Conservation (phyloP, 2,797 vertebrate species). For the Poeciliopsis infans region DNA sequence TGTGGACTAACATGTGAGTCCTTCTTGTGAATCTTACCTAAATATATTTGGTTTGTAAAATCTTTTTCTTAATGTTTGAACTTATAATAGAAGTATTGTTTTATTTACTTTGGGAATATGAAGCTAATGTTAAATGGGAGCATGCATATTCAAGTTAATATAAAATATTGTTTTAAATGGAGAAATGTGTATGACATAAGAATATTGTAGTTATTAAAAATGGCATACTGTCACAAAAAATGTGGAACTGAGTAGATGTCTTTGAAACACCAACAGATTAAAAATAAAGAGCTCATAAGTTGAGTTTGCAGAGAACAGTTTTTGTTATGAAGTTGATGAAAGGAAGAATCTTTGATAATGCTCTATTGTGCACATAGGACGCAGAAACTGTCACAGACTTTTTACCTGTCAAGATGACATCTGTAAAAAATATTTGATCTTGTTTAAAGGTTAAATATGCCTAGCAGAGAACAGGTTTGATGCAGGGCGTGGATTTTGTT, state of each 20-base stretch:
- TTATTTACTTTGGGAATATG: background rate
- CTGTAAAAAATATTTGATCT: slow-evolving; percentile 1
- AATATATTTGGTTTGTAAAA: background rate
- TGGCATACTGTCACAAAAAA: background rate
- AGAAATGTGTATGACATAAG: background rate
- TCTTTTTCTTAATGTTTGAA: background rate
- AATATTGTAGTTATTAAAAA: background rate
- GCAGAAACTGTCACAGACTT: background rate
- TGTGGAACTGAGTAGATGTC: background rate
- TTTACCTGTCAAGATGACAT: background rate
- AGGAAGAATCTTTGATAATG: background rate
- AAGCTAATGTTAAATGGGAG: background rate
- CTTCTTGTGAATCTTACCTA: background rate
- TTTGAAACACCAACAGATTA: too few species aligned
- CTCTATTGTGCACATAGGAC: background rate
- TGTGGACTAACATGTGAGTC: background rate
- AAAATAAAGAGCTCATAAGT: too few species aligned
- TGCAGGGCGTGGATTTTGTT: slow-evolving; percentile 43
- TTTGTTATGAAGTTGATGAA: background rate
- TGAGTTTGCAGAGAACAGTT: background rate
- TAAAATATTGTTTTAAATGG: too few species aligned
- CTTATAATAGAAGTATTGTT: background rate
- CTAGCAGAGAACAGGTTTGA: slow-evolving; percentile 47
- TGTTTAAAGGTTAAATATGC: background rate
- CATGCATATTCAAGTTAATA: background rate